Evolutionary conservation across 2,888 invertebrate genomes (phyloP), one percentile per base, ranked within the genome.

Genomic region (Melinopterus prodromus): DNA sequence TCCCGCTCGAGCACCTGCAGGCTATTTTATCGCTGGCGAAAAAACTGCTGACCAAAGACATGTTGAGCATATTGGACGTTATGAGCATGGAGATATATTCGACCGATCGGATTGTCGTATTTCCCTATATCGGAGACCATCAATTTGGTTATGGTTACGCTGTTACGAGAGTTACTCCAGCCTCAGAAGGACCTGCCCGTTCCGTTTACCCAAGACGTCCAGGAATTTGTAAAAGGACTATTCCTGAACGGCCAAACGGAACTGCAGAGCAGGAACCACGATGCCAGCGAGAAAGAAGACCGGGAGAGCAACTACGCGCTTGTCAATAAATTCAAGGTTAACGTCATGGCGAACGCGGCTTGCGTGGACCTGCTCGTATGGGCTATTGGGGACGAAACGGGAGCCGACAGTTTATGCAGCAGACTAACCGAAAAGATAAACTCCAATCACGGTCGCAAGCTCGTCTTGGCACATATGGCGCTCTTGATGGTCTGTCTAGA

Each of bases 291-390:
- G 86, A 91, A 93, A 38, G 96, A 97, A 86, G 95, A 96, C 84
- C 91, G 94, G 12, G 96, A 96, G 86, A 95, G 93, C 80, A 96
- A 96, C 88, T 95, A 91, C 85, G 93, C 94, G 0, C 93, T 95
- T 0, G 95, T 97, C 2, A 97, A 98, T 89, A 96, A 96, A 88
- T 97, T 97, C 88, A 97, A 97, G 90, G 94, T 98, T 69, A 98
- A 98, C 86, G 98, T 99, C 0, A 97, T 97, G 94, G 97, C 98
- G 0, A 98, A 98, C 90, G 98, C 99, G 0, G 98, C 98, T 0
- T 99, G 99, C 87, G 98, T 99, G 0, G 99, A 99, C 89, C 91
- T 99, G 6, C 92, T 99, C 1, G 98, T 99, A 38, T 99, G 99
- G 99, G 98, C 99, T 0, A 98, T 98, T 83, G 95, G 96, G 0